Percentiles rank a stretch among this genome's conserved stretches.
These are phyloP conservation scores for Patiria pectinifera DNA, from an alignment of 53 echinoderm and acorn worm genomes.

Conservation along the genomic window DNA sequence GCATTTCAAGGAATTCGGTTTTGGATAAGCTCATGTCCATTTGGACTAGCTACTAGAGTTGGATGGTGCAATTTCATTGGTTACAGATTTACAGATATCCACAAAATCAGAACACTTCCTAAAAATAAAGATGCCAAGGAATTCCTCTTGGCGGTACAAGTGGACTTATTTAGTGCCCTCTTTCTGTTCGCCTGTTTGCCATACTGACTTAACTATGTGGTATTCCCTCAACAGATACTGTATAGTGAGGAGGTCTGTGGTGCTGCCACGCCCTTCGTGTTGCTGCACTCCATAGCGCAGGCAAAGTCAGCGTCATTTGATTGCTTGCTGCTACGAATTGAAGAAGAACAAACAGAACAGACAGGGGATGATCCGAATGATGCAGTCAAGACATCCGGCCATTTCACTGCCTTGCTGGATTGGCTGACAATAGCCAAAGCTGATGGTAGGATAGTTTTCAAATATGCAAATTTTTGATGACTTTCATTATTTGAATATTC, in stretches of 20 bases:
- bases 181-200: too few species aligned
- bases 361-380: not conserved
- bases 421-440: slow-evolving; percentile 77
- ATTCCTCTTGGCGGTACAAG: not conserved
- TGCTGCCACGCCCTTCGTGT: slow-evolving; percentile 57
- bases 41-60: too few species aligned
- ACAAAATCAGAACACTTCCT: too few species aligned
- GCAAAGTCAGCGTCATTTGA: slow-evolving; percentile 49
- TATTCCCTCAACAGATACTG: slow-evolving; percentile 50
- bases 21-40: too few species aligned
- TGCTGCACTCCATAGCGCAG: slow-evolving; percentile 68
- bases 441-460: slow-evolving; percentile 39
- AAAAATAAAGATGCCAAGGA: too few species aligned
- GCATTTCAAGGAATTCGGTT: too few species aligned
- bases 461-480: not conserved
- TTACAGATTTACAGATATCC: too few species aligned
- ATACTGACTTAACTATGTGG: not conserved
- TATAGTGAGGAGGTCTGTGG: slow-evolving; percentile 71
- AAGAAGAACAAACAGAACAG: slow-evolving; percentile 41
- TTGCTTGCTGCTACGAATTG: slow-evolving; percentile 86
- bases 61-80: too few species aligned
- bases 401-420: slow-evolving; percentile 75
- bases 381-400: slow-evolving; percentile 8
- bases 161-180: too few species aligned
- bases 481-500: too few species aligned